Conservation (phyloP, 1,140 invertebrate species). For the Pararge aegeria region DNA sequence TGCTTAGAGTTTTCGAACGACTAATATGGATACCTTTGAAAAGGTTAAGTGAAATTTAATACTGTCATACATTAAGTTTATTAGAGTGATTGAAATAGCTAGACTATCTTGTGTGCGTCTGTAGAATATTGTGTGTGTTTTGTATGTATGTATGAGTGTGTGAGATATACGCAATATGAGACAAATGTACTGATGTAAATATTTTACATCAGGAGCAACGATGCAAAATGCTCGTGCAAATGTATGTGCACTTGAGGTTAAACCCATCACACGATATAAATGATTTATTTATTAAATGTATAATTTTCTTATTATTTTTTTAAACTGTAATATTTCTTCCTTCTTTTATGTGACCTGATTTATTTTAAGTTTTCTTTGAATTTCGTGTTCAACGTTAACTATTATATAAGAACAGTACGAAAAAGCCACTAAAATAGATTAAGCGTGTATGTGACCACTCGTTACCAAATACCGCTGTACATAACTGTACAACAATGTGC, state of each 20-base stretch:
- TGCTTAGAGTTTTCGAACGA: conserved; percentile 37
- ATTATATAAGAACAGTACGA: conserved; percentile 38
- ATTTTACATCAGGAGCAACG: conserved; percentile 44
- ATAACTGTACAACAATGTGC: conserved; percentile 45
- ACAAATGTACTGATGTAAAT: conserved; percentile 40
- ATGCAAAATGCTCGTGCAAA: conserved; percentile 6
- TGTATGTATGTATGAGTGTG: conserved; percentile 25
- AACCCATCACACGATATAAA: conserved; percentile 18
- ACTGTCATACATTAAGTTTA: conserved; percentile 17
- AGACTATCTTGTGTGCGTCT: conserved; percentile 19
- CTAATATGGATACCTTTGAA: conserved; percentile 51
- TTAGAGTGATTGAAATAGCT: conserved; percentile 29
- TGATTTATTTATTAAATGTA: conserved; percentile 43
- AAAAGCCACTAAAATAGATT: conserved; percentile 29
- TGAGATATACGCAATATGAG: conserved; percentile 12
- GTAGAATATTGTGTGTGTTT: conserved; percentile 17
- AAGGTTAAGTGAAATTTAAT: conserved; percentile 27
- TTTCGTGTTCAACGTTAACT: conserved; percentile 41
- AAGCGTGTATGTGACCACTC: conserved; percentile 50
- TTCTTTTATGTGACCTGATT: conserved; percentile 76
- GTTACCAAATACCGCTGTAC: conserved; percentile 67
- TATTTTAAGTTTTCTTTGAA: conserved; percentile 71
- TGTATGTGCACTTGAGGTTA: conserved; percentile 16
- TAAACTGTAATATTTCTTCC: conserved; percentile 36
- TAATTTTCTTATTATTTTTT: conserved; percentile 24